Conservation (phyloP, 2,113 vertebrate genomes). For the Seriola rivoliana region DNA sequence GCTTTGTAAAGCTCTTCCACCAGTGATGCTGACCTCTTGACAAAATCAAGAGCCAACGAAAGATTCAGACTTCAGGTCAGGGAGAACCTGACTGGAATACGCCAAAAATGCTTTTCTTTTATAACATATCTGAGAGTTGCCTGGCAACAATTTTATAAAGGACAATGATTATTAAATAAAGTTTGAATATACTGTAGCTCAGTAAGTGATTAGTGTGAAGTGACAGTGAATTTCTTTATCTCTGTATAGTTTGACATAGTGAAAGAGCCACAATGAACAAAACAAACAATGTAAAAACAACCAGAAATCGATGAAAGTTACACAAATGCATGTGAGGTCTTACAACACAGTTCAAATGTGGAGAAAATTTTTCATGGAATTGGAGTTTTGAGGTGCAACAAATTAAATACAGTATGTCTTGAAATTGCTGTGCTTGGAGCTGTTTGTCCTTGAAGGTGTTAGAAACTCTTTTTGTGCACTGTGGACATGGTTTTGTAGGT, state of each 20-base stretch:
- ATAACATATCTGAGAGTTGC: conserved; percentile 42
- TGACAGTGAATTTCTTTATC: neutral
- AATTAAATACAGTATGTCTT: neutral
- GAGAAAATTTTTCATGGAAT: neutral
- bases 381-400: neutral
- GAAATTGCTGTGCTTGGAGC: neutral
- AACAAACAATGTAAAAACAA: neutral
- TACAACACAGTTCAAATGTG: neutral
- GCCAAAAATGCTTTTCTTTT: conserved; percentile 8
- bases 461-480: neutral
- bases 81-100: neutral
- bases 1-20: neutral
- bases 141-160: conserved; percentile 61
- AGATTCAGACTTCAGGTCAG: neutral
- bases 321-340: neutral
- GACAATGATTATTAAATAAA: conserved; percentile 13
- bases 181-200: conserved; percentile 6
- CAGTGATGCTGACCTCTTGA: neutral
- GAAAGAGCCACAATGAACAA: neutral
- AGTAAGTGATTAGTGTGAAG: neutral
- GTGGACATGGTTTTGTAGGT: neutral
- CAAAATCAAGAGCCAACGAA: neutral
- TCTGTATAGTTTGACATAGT: neutral
- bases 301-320: neutral
- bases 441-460: neutral